Base-by-base conservation (phyloP, 2,888 invertebrate genomes). In the Zygogramma bicolorata region DNA sequence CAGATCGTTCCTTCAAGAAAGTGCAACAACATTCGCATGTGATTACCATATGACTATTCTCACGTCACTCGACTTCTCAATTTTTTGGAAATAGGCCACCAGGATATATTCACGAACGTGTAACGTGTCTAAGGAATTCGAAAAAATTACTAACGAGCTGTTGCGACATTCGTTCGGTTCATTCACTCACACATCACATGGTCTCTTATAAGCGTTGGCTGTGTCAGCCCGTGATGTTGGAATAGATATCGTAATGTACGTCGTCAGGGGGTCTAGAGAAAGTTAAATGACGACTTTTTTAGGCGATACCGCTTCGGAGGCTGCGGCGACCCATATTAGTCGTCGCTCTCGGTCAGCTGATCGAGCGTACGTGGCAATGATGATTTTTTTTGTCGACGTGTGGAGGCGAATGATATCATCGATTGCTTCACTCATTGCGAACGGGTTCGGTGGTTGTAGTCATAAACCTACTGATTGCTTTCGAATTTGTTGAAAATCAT, bases 91-190 rank as follows among this genome's bases (percentile, higher is more conserved):
- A 53, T 53, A 53, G 53, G 27, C 15, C 53, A 53, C 25, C 5
- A 22, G 5, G 10, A 27, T 27, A 10, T 53, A 53, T 53, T 53
- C 53, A 53, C 25, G 25, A n/a, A 53, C 27, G 8, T 46, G 46
- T 8, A 8, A 46, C 53, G n/a, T 53, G 25, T 22, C 25, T 53
- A 10, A 25, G 10, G 25, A 6, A 53, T 25, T 53, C 25, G 22
- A 4, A 53, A 53, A 53, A 53, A 53, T 53, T 53, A 53, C 53
- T 10, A n/a, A 53, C 8, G 27, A 53, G 13, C 27, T 27, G 25
- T 53, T 53, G 53, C 53, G 27, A 27, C 53, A 53, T 53, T 53
- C 53, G 25, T 53, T 53, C 53, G 25, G 53, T 53, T 53, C 53
- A 13, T 53, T 53, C 53, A 25, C 53, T 53, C 25, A 5, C 25